phyloP scores from a whole-genome alignment of 92 coral and sea anemone species.

The Muricea muricata region DNA sequence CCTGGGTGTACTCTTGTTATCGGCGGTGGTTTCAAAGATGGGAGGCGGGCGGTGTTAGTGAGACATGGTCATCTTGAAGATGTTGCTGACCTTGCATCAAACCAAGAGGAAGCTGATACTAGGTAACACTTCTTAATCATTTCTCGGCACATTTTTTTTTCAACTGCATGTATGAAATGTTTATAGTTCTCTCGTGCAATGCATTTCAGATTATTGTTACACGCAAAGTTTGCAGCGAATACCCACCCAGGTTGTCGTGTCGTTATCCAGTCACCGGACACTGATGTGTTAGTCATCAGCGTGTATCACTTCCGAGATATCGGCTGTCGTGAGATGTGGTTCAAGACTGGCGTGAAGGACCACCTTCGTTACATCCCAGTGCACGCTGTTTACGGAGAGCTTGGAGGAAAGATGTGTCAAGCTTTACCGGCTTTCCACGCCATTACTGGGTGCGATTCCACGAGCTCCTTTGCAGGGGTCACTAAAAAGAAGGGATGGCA shows the following conservation, averaged over 20 bases:
- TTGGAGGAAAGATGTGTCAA: conserved; percentile 43
- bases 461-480: conserved; percentile 53
- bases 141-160: neutral
- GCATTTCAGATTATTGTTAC: conserved; percentile 45
- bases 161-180: too few species aligned
- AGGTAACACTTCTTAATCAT: neutral
- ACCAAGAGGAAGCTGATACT: conserved; percentile 67
- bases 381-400: neutral
- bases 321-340: conserved; percentile 46
- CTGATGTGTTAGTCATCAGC: conserved; percentile 42
- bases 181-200: too few species aligned
- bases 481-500: conserved; percentile 65
- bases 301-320: conserved; percentile 38
- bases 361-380: conserved; percentile 39
- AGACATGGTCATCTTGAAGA: conserved; percentile 16
- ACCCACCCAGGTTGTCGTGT: neutral
- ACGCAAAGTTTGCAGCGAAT: conserved; percentile 34
- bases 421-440: conserved; percentile 60
- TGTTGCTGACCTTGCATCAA: conserved; percentile 13
- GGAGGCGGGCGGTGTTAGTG: conserved; percentile 44
- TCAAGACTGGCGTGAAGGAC: conserved; percentile 18
- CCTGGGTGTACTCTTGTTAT: conserved; percentile 40
- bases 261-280: conserved; percentile 42
- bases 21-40: conserved; percentile 56
- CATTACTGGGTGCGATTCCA: conserved; percentile 63